Percentiles rank a stretch among this genome's conserved stretches.
Conservation (phyloP, 2,113 vertebrate genomes). For the Thunnus maccoyii region DNA sequence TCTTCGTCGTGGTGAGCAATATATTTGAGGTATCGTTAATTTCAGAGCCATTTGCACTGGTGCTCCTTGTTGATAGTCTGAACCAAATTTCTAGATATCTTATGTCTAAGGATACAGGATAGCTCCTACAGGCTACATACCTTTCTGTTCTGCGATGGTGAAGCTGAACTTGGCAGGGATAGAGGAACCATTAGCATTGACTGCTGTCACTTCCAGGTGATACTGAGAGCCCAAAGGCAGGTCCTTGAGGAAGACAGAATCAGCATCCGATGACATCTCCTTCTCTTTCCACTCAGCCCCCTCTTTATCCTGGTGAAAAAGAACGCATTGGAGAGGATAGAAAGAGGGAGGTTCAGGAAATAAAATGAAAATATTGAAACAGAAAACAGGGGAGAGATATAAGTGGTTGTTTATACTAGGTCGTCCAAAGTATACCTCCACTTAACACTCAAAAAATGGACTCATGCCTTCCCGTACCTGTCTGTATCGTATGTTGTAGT, state of each 20-base stretch:
- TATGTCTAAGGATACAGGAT: neutral
- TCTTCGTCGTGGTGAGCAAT: neutral
- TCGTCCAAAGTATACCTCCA: no score
- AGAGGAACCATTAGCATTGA: conserved; percentile 82
- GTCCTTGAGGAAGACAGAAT: conserved; percentile 67
- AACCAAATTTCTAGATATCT: neutral
- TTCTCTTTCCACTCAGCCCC: conserved; percentile 72
- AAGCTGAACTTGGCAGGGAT: conserved; percentile 73
- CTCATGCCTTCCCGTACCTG: conserved; percentile 49
- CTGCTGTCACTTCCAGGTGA: conserved; percentile 75
- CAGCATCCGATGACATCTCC: conserved; percentile 39
- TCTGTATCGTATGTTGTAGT: conserved; percentile 76
- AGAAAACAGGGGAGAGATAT: neutral
- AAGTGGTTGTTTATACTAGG: no score
- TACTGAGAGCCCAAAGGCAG: conserved; percentile 77
- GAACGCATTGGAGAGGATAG: neutral
- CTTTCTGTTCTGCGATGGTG: conserved; percentile 62
- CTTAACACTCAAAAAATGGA: no score
- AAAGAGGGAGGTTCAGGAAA: neutral
- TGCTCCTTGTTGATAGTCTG: neutral
- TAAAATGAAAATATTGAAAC: neutral
- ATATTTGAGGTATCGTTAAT: neutral
- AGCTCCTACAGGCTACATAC: conserved; percentile 42
- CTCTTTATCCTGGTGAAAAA: conserved; percentile 66
- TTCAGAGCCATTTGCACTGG: neutral